Percentiles rank a stretch among this genome's conserved stretches.
phyloP scores from a whole-genome alignment of 2,888 invertebrate genomes.

The Biston stratarius region DNA sequence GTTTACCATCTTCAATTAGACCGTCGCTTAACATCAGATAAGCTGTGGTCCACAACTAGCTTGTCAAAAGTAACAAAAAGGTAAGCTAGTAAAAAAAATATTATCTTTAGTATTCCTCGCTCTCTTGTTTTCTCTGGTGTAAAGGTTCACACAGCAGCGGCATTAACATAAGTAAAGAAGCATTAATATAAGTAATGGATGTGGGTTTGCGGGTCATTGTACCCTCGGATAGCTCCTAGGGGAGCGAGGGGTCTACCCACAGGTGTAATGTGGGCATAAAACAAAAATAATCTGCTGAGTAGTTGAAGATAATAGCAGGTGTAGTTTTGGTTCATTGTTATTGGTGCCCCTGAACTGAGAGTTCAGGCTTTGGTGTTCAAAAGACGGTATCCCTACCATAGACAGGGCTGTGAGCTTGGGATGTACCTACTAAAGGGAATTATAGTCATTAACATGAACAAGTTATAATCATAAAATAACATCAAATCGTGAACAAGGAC shows the following conservation, averaged over 20 bases:
- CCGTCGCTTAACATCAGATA: too few relatives aligned
- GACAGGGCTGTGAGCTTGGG: too few relatives aligned
- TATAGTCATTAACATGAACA: too few relatives aligned
- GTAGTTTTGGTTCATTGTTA: conserved; percentile 13
- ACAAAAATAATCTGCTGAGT: conserved; percentile 34
- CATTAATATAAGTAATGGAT: conserved; percentile 44
- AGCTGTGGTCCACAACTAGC: too few relatives aligned
- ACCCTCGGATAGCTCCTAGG: conserved; percentile 36
- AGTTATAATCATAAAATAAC: too few relatives aligned
- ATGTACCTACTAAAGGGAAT: too few relatives aligned
- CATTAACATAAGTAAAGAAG: conserved; percentile 29
- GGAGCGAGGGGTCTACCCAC: conserved; percentile 20
- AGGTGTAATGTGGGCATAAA: conserved; percentile 29
- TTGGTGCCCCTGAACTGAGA: background rate
- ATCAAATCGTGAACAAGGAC: too few relatives aligned
- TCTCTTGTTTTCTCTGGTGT: conserved; percentile 9
- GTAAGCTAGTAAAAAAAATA: background rate
- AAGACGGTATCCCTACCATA: background rate
- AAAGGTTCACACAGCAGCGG: conserved; percentile 1
- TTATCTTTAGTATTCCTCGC: background rate
- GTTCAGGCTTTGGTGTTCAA: background rate
- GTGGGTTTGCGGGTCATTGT: conserved; percentile 37
- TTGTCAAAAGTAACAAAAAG: too few relatives aligned
- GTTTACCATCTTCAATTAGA: too few relatives aligned
- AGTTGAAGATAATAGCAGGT: conserved; percentile 28